phyloP scores from a whole-genome alignment of 2,797 vertebrate species.

The Gambelia wislizenii region DNA sequence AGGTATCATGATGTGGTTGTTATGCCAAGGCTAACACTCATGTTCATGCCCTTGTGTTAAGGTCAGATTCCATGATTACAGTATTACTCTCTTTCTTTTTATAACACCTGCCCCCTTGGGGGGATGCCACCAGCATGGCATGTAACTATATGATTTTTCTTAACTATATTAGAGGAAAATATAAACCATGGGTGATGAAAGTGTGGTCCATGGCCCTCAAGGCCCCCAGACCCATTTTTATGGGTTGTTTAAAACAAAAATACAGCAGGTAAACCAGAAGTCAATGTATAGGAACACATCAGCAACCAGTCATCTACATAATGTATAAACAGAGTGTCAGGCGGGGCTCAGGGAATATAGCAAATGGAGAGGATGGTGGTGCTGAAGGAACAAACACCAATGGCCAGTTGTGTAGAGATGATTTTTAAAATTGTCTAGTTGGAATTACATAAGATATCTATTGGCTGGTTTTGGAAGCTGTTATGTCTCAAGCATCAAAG shows the following conservation, averaged over 20 bases:
- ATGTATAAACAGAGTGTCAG: background rate
- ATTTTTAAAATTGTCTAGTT: too few relatives aligned
- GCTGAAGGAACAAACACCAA: background rate
- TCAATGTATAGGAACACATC: background rate
- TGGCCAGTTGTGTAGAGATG: background rate
- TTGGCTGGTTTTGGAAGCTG: background rate
- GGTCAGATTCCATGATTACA: too few relatives aligned
- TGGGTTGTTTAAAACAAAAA: too few relatives aligned
- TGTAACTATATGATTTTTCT: background rate
- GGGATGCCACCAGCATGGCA: background rate
- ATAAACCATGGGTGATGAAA: background rate
- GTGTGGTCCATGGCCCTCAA: too few relatives aligned
- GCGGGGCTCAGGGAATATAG: background rate
- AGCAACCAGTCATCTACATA: background rate
- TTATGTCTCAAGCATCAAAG: background rate
- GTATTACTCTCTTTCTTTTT: background rate
- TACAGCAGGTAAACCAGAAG: too few relatives aligned
- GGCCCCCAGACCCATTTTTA: too few relatives aligned
- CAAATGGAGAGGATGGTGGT: background rate
- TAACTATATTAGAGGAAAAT: background rate
- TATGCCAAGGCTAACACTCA: background rate
- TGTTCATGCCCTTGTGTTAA: background rate
- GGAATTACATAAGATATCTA: background rate
- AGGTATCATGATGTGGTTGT: background rate
- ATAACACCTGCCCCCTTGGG: background rate